A percentile compares a stretch with the other conserved stretches of the same genome.
Conservation (phyloP, 2,888 invertebrate genomes). For the Imbricaverruca yamaguchii region DNA sequence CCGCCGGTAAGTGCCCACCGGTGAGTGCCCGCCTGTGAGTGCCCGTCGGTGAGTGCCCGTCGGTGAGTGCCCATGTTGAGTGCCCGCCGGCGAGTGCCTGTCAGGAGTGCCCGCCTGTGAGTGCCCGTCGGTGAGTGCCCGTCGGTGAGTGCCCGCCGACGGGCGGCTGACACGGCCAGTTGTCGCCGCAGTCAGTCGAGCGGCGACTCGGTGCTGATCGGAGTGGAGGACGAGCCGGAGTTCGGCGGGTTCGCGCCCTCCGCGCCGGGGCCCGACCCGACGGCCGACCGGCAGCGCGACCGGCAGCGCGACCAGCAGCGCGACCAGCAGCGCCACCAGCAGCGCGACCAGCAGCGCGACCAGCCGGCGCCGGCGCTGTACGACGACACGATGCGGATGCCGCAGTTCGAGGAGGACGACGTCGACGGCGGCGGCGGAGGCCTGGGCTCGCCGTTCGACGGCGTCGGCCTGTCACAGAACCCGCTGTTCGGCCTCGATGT, state of each 20-base stretch:
- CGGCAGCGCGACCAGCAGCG: not conserved
- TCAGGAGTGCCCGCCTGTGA: no score
- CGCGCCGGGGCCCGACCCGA: not conserved
- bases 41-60: no score
- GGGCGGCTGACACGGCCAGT: not conserved
- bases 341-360: not conserved
- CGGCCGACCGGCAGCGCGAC: not conserved
- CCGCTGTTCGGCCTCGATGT: not conserved
- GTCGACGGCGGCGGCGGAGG: not conserved
- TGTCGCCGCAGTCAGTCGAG: constrained; percentile 40
- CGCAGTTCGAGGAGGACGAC: not conserved
- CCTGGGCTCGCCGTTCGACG: not conserved
- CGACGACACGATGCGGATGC: not conserved
- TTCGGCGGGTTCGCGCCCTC: constrained; percentile 45
- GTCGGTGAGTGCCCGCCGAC: no score
- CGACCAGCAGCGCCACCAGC: not conserved
- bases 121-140: no score
- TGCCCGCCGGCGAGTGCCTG: no score
- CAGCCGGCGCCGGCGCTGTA: not conserved
- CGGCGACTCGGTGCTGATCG: constrained; percentile 57
- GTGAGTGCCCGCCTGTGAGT: no score
- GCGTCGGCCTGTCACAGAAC: not conserved
- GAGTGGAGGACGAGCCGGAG: constrained; percentile 58
- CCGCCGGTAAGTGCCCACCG: no score
- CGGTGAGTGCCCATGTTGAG: no score